These are phyloP conservation scores for Prorops nasuta DNA, from an alignment of 1,140 invertebrate species.

Conservation along the genomic window DNA sequence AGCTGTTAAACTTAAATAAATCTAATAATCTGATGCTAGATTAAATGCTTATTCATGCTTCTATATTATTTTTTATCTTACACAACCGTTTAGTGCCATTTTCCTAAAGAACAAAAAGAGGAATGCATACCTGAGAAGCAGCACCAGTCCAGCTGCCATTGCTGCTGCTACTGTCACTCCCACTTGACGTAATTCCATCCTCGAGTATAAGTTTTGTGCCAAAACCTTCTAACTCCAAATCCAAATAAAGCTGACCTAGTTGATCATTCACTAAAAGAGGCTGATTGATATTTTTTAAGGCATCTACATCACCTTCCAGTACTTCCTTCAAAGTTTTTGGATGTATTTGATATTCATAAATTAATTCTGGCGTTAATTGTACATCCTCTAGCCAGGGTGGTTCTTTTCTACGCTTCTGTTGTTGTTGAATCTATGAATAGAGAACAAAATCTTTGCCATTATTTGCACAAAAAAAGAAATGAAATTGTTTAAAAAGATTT, in stretches of 20 bases:
- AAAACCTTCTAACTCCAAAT: conserved; percentile 66
- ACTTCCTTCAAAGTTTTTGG: conserved; percentile 65
- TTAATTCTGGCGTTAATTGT: conserved; percentile 64
- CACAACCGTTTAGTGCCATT: too few species aligned
- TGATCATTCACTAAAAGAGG: conserved; percentile 72
- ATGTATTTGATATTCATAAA: conserved; percentile 68
- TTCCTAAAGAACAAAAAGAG: too few species aligned
- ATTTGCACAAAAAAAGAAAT: not conserved
- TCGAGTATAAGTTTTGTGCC: conserved; percentile 62
- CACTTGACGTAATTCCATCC: conserved; percentile 63
- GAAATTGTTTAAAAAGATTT: not conserved
- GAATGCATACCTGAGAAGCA: conserved; percentile 33
- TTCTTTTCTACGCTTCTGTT: conserved; percentile 43
- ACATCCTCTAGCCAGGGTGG: conserved; percentile 68
- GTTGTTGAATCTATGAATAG: conserved; percentile 14
- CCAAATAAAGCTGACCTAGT: conserved; percentile 68
- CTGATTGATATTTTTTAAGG: conserved; percentile 62
- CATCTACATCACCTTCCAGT: conserved; percentile 62
- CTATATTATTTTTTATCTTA: too few species aligned
- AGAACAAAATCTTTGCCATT: not conserved
- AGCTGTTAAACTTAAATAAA: too few species aligned
- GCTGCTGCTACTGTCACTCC: conserved; percentile 62
- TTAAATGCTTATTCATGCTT: too few species aligned
- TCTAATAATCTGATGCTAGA: too few species aligned
- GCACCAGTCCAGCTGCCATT: conserved; percentile 46